A percentile compares a stretch with the other conserved stretches of the same genome.
phyloP scores from a whole-genome alignment of 2,113 vertebrate species.

The Diadophis punctatus region DNA sequence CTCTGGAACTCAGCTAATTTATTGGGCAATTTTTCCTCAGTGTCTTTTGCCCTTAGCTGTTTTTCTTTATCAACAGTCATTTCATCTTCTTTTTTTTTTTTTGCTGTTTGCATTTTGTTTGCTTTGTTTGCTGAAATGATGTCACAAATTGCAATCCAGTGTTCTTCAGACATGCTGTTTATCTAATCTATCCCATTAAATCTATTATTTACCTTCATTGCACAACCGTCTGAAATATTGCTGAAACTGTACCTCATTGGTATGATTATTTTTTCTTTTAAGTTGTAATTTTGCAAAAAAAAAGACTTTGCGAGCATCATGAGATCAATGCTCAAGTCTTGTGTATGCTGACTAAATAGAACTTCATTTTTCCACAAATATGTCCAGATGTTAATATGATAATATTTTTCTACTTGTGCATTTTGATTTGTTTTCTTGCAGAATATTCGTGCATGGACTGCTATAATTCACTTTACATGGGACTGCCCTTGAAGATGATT shows the following conservation, averaged over 20 bases:
- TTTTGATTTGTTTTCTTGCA: not conserved
- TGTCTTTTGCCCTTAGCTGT: not conserved
- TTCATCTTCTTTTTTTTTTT: not conserved
- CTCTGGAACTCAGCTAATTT: not conserved
- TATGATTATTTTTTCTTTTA: not conserved
- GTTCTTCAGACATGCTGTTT: not conserved
- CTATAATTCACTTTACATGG: not conserved
- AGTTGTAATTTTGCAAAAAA: not conserved
- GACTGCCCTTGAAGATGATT: not conserved
- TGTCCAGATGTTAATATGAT: not conserved
- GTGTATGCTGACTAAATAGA: not conserved
- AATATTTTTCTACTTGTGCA: not conserved
- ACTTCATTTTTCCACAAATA: not conserved
- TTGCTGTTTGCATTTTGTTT: not conserved
- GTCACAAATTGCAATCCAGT: not conserved
- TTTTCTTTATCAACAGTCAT: not conserved
- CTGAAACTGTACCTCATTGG: not conserved
- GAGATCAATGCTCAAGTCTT: not conserved
- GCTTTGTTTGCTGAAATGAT: not conserved
- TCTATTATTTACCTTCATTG: not conserved
- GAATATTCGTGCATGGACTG: not conserved
- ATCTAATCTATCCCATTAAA: not conserved
- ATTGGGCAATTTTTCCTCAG: not conserved
- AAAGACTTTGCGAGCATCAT: not conserved
- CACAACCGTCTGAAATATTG: not conserved